A percentile compares a stretch with the other conserved stretches of the same genome.
Conservation (phyloP, 2,113 vertebrate species). For the Narcine bancroftii region DNA sequence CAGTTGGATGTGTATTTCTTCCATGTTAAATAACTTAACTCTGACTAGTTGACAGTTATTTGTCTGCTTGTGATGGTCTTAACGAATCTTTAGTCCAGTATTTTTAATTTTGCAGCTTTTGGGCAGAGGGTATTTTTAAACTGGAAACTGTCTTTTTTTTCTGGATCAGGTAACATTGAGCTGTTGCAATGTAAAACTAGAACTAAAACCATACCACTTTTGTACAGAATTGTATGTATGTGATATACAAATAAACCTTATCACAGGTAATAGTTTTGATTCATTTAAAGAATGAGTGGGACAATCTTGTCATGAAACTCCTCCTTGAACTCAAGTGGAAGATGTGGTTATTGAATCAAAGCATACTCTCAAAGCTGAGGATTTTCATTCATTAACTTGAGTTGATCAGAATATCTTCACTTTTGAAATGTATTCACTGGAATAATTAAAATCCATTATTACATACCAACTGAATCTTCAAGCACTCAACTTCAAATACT, state of each 20-base stretch:
- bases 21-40: neutral
- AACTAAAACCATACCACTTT: neutral
- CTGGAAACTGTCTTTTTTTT: neutral
- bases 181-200: neutral
- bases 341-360: neutral
- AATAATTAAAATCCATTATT: neutral
- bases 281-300: neutral
- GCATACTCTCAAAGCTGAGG: neutral
- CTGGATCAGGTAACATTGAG: conserved; percentile 9
- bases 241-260: conserved; percentile 15
- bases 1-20: conserved; percentile 11
- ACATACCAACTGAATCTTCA: too few species aligned
- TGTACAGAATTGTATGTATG: conserved; percentile 35
- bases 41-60: neutral
- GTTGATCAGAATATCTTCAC: neutral
- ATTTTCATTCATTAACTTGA: neutral
- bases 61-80: conserved; percentile 16
- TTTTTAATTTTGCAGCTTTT: conserved; percentile 20
- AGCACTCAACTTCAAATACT: too few species aligned
- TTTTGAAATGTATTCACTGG: neutral
- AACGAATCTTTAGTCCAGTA: conserved; percentile 9
- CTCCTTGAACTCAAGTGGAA: neutral
- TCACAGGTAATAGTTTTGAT: conserved; percentile 16
- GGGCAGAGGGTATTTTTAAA: conserved; percentile 17
- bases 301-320: neutral